A percentile compares a stretch with the other conserved stretches of the same genome.
Evolutionary conservation across 1,140 invertebrate genomes (phyloP).

Genomic region (Sipha flava): DNA sequence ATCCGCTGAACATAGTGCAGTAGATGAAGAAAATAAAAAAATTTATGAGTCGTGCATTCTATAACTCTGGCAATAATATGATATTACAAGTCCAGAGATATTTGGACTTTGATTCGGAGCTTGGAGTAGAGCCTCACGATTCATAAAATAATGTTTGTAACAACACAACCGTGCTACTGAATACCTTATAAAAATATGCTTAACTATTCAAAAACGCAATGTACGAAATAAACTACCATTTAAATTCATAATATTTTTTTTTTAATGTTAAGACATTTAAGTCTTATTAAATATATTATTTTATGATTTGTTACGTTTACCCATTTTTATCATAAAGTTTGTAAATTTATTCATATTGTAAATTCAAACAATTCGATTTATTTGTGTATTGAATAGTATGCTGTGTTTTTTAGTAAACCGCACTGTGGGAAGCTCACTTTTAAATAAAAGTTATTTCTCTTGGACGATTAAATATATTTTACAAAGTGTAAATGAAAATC

Average conservation of each 20-base stretch:
- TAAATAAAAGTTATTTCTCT: not conserved
- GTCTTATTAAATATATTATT: too few relatives aligned
- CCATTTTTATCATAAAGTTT: not conserved
- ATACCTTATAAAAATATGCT: too few relatives aligned
- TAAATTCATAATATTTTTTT: too few relatives aligned
- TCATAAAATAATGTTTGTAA: not conserved
- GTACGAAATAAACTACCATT: too few relatives aligned
- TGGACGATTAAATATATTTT: too few relatives aligned
- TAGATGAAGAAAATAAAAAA: not conserved
- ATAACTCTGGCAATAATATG: not conserved
- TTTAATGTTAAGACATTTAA: too few relatives aligned
- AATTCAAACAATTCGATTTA: not conserved
- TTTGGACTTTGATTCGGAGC: not conserved
- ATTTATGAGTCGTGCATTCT: not conserved
- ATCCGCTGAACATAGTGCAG: not conserved
- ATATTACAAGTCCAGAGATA: not conserved
- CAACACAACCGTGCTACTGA: not conserved
- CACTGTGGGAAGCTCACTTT: not conserved
- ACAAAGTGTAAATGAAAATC: too few relatives aligned
- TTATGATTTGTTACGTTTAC: not conserved
- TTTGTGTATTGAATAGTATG: not conserved
- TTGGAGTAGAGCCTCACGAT: not conserved
- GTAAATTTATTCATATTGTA: not conserved
- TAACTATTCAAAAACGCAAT: too few relatives aligned
- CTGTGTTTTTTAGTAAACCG: not conserved